These are phyloP conservation scores for Centropyge bicolor DNA, from an alignment of 2,797 vertebrate genomes.

Conservation along the genomic window DNA sequence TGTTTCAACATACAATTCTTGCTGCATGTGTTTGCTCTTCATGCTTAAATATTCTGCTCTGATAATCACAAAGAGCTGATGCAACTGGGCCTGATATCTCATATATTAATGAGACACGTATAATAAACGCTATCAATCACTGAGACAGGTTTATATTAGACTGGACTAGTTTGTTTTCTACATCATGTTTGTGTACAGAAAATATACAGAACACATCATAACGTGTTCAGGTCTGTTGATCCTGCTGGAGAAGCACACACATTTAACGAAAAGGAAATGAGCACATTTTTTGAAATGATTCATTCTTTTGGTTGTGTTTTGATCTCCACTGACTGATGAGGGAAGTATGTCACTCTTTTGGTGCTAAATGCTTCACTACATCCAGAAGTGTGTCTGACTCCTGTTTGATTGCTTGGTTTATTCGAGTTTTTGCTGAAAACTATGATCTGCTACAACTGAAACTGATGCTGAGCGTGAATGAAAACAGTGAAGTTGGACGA, in stretches of 20 bases:
- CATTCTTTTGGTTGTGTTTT: too few relatives aligned
- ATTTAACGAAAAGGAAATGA: neutral
- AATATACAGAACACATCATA: neutral
- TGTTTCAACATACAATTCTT: neutral
- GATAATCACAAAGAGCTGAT: neutral
- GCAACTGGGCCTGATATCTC: neutral
- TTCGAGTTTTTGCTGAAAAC: too few relatives aligned
- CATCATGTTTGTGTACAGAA: neutral
- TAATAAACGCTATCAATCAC: neutral
- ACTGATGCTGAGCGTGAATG: too few relatives aligned
- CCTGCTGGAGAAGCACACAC: neutral
- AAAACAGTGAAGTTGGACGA: too few relatives aligned
- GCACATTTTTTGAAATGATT: neutral
- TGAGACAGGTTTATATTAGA: neutral
- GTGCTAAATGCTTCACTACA: too few relatives aligned
- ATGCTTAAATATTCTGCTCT: neutral
- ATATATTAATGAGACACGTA: neutral
- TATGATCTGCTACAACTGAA: too few relatives aligned
- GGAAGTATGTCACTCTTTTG: too few relatives aligned
- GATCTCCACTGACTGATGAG: too few relatives aligned
- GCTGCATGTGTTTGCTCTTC: neutral
- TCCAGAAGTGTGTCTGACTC: too few relatives aligned
- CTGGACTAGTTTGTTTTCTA: neutral
- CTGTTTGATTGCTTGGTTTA: too few relatives aligned
- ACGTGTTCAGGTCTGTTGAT: neutral